These are phyloP conservation scores for Ectobius pallidus DNA, from an alignment of 2,888 invertebrate genomes.

Conservation along the genomic window DNA sequence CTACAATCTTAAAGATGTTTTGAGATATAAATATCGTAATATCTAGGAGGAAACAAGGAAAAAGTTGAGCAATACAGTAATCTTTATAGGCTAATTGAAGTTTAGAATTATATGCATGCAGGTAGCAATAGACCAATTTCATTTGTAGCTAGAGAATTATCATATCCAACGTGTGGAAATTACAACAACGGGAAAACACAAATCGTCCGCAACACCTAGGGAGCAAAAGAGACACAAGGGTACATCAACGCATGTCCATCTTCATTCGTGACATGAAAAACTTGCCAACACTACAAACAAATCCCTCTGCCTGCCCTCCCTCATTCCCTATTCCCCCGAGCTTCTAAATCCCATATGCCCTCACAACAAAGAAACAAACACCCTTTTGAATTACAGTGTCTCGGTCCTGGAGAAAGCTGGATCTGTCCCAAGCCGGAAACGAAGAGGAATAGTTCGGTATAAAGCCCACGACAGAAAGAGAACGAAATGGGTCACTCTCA, in stretches of 20 bases:
- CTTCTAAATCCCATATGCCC: slow-evolving; percentile 11
- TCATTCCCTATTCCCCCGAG: slow-evolving; percentile 1
- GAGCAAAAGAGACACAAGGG: slow-evolving; percentile 5
- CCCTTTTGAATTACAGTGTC: slow-evolving; percentile 24
- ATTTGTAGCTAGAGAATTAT: too few species aligned
- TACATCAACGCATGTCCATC: slow-evolving; percentile 15
- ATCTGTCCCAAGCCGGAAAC: slow-evolving; percentile 29
- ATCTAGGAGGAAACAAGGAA: too few species aligned
- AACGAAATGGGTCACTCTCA: slow-evolving; percentile 29
- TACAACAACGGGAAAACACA: too few species aligned
- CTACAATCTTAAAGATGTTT: too few species aligned
- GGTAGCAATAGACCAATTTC: too few species aligned
- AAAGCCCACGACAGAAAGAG: slow-evolving; percentile 10
- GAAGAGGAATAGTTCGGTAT: slow-evolving; percentile 34
- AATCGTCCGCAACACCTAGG: not conserved
- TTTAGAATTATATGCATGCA: too few species aligned
- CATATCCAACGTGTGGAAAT: too few species aligned
- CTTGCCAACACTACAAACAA: not conserved
- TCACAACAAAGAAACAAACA: slow-evolving; percentile 28
- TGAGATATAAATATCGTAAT: too few species aligned
- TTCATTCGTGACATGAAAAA: slow-evolving; percentile 21
- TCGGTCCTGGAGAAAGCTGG: slow-evolving; percentile 5
- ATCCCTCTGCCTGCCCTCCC: not conserved
- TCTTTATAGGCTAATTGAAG: too few species aligned
- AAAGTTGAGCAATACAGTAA: too few species aligned